Conservation (phyloP, 2,888 invertebrate genomes). For the Hanleya hanleyi region DNA sequence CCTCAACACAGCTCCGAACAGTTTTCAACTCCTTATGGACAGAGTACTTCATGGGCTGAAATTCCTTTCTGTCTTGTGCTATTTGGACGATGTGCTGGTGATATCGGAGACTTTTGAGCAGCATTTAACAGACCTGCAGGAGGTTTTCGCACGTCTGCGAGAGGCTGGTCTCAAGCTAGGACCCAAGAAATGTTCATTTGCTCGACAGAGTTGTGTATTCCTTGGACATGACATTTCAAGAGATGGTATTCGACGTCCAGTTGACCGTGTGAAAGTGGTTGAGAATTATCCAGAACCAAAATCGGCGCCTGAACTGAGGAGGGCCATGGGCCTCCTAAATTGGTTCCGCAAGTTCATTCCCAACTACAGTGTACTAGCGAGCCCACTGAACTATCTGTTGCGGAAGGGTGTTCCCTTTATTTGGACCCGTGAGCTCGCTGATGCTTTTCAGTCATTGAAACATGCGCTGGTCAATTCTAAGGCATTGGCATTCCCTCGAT, state of each 20-base stretch:
- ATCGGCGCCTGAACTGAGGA: no score
- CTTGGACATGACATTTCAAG: constrained; percentile 9
- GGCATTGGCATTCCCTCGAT: constrained; percentile 16
- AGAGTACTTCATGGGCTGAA: constrained; percentile 4
- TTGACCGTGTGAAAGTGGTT: no score
- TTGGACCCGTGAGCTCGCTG: neutral
- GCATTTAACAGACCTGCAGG: neutral
- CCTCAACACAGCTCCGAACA: constrained; percentile 7
- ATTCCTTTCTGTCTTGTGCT: constrained; percentile 10
- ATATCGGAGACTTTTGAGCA: constrained; percentile 14
- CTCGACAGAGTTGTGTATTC: neutral
- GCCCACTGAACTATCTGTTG: neutral
- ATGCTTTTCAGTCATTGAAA: constrained; percentile 14
- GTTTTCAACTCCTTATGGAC: constrained; percentile 16
- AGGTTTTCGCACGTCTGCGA: neutral
- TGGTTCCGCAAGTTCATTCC: constrained; percentile 19
- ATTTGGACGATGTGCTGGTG: constrained; percentile 15
- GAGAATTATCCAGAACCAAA: no score
- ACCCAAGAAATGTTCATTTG: constrained; percentile 11
- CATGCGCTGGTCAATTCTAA: neutral
- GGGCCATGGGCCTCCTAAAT: no score
- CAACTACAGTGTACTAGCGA: constrained; percentile 6
- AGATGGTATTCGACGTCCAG: no score
- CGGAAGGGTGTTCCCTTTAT: constrained; percentile 4
- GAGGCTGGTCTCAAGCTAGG: constrained; percentile 6